A percentile compares a stretch with the other conserved stretches of the same genome.
phyloP scores from a whole-genome alignment of 2,888 invertebrate species.

The Dascillus cervinus region DNA sequence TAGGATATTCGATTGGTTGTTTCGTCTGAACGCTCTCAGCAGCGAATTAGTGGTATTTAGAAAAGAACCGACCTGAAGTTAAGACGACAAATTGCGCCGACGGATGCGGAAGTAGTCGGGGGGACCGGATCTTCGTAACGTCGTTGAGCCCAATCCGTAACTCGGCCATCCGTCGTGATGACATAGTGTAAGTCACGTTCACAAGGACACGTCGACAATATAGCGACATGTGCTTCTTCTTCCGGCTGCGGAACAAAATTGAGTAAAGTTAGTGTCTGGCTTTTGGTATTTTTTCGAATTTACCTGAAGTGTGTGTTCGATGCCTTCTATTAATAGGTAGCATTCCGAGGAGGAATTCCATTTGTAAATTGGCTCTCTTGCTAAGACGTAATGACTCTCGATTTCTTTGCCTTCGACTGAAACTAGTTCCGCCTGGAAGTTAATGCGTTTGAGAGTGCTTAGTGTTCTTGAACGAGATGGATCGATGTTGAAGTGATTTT shows the following conservation, averaged over 20 bases:
- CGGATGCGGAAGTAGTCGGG: conserved; percentile 20
- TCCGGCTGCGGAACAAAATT: conserved; percentile 49
- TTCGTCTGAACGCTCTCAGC: no score
- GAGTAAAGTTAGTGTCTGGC: no score
- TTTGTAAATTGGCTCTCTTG: conserved; percentile 54
- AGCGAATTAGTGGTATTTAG: no score
- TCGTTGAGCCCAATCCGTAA: conserved; percentile 58
- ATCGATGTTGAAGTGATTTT: no score
- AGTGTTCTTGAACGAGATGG: no score
- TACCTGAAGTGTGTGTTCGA: conserved; percentile 58
- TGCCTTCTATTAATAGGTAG: conserved; percentile 57
- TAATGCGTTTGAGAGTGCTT: no score
- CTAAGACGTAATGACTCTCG: conserved; percentile 61
- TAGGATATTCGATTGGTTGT: no score
- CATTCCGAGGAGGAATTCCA: conserved; percentile 64
- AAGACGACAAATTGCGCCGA: conserved; percentile 43
- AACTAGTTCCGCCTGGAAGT: conserved; percentile 57
- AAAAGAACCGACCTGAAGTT: conserved; percentile 44
- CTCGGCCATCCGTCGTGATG: conserved; percentile 57
- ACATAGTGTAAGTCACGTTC: conserved; percentile 55
- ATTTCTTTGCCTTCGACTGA: conserved; percentile 64
- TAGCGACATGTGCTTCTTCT: conserved; percentile 53
- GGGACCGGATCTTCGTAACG: conserved; percentile 39
- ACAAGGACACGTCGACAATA: conserved; percentile 60
- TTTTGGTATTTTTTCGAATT: no score